Base-by-base conservation (phyloP, 1,140 invertebrate genomes). In the Mercenaria mercenaria region DNA sequence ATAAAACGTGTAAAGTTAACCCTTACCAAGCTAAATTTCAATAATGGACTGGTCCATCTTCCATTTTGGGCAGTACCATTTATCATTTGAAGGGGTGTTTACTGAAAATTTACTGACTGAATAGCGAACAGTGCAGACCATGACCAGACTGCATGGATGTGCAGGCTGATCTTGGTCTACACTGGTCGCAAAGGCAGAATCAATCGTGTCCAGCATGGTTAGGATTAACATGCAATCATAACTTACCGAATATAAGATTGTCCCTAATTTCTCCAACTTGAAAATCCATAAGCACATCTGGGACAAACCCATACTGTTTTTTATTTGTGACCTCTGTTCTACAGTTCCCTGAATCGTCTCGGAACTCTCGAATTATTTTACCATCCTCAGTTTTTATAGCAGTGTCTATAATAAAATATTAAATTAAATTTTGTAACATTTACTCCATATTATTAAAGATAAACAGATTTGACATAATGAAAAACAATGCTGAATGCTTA, bases 161-260 rank as follows among this genome's bases (percentile, higher is more conserved):
- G n/a, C n/a, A n/a, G n/a, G n/a, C n/a, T n/a, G n/a, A n/a, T n/a
- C n/a, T n/a, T n/a, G n/a, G n/a, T n/a, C n/a, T n/a, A n/a, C n/a
- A n/a, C n/a, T n/a, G n/a, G n/a, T n/a, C n/a, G n/a, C n/a, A n/a
- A n/a, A n/a, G n/a, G n/a, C n/a, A n/a, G n/a, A n/a, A n/a, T n/a
- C n/a, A n/a, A n/a, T n/a, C n/a, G n/a, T n/a, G n/a, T n/a, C n/a
- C n/a, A n/a, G n/a, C n/a, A n/a, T n/a, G n/a, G n/a, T n/a, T n/a
- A n/a, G n/a, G n/a, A n/a, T n/a, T n/a, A 47, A 47, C 6, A 47
- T 47, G 15, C 6, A 47, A 47, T 82, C 0, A 20, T 32, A 8
- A 77, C 89, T 79, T 85, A 93, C 92, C 92, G 59, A 93, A 69
- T 23, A 91, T 50, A 18, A 93, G 87, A 80, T 90, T 91, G 15